Conservation (phyloP, 2,113 vertebrate species). For the Ophthalmotilapia sp. region DNA sequence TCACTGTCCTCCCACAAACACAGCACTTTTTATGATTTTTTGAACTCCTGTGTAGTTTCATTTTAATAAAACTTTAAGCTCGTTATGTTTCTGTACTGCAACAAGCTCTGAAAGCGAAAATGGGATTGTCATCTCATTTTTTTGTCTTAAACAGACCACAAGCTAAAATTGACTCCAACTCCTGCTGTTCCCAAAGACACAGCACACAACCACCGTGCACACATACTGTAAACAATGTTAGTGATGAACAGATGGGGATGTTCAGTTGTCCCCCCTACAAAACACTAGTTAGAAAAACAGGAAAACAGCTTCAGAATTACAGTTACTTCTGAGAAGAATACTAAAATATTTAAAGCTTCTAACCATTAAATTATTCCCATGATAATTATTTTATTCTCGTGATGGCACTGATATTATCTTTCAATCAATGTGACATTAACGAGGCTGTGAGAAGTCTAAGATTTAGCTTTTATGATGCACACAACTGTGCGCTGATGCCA, state of each 20-base stretch:
- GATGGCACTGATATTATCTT: background rate
- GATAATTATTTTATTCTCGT: background rate
- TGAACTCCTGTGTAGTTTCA: background rate
- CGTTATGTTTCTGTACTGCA: background rate
- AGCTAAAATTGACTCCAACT: conserved; percentile 15
- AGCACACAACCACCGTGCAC: background rate
- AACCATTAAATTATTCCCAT: background rate
- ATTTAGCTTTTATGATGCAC: background rate
- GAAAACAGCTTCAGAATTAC: background rate
- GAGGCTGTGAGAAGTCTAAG: background rate
- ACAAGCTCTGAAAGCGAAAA: background rate
- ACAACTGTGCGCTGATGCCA: background rate
- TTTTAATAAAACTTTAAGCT: background rate
- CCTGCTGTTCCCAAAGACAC: background rate
- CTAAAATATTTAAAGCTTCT: background rate
- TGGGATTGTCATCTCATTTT: background rate
- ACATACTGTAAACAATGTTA: conserved; percentile 1
- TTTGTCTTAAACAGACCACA: conserved; percentile 12
- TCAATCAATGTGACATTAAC: background rate
- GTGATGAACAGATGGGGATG: conserved; percentile 4
- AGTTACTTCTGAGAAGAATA: background rate
- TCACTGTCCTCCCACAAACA: background rate
- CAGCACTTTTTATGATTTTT: background rate
- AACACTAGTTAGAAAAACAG: background rate
- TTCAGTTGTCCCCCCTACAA: background rate